Evolutionary conservation across 2,888 invertebrate genomes (phyloP), one percentile per base, ranked within the genome.

Genomic region (Brenthis ino): DNA sequence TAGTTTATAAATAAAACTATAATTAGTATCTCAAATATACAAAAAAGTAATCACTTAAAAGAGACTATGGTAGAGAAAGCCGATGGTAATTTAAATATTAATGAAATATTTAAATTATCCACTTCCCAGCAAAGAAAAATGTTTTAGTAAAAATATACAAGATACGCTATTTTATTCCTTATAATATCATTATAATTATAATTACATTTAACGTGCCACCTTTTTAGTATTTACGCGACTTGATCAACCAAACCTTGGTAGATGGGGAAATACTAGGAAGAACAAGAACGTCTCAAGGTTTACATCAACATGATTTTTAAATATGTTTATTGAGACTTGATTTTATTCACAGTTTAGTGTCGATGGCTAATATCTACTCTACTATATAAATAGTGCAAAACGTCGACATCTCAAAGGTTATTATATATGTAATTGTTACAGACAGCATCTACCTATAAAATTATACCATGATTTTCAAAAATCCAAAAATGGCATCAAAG

Each of bases 211-310:
- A 24, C 1, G 2, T 24, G 51, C 43, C 1, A 24, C 5, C 53
- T 53, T 43, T 54, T 54, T 63, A 53, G 53, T 53, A 24, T 63
- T 43, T 20, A 63, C 2, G 43, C 43, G 53, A 53, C 63, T 12
- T 24, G 6, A 12, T 54, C 24, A n/a, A 43, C 37, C 53, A 63
- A 63, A 63, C 63, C 63, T 63, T 63, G 53, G 53, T 3, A 13
- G 53, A 14, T 63, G 63, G 63, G 63, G 53, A 63, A 63, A 63
- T 63, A 63, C 63, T 53, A 63, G 63, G 63, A 63, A 63, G 54
- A 63, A 60, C 33, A 50, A 63, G 63, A 53, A 63, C 33, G 20
- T 37, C 51, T 53, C 63, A 63, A 63, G 63, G 53, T 54, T 63
- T 54, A 63, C 51, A 33, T n/a, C 37, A 4, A 20, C 37, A 16